These are phyloP conservation scores for Anolis apletophallus DNA, from an alignment of 2,797 vertebrate species.

Conservation along the genomic window DNA sequence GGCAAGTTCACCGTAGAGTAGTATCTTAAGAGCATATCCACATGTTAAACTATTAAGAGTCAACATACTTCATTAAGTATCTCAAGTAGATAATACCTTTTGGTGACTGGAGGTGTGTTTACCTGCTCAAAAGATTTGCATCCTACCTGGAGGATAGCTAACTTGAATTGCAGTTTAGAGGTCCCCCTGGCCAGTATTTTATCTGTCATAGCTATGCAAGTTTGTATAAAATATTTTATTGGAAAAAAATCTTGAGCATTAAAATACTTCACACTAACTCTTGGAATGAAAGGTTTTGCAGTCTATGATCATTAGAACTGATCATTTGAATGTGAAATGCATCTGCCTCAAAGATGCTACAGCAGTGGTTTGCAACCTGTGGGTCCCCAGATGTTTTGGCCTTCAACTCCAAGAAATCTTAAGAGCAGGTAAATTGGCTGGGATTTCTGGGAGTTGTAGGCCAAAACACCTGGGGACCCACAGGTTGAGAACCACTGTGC, in stretches of 20 bases:
- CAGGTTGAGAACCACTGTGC: no score
- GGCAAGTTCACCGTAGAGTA: no score
- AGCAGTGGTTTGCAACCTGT: no score
- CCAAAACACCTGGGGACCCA: no score
- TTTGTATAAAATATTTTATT: not conserved
- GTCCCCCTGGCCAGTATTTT: not conserved
- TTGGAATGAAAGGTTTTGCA: not conserved
- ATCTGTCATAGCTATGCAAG: not conserved
- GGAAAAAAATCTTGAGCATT: not conserved
- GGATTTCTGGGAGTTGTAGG: no score
- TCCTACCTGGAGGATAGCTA: not conserved
- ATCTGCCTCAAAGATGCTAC: no score
- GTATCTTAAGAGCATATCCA: not conserved
- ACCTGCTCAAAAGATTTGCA: not conserved
- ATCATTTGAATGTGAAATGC: not conserved
- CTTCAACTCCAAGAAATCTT: no score
- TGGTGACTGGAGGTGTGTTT: not conserved
- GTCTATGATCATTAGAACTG: not conserved
- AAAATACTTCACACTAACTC: not conserved
- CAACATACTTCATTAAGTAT: not conserved
- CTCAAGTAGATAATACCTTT: not conserved
- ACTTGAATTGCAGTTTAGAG: not conserved
- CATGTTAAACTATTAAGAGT: not conserved
- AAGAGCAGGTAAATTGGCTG: no score
- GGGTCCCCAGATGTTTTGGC: no score